Evolutionary conservation across 2,113 vertebrate genomes (phyloP).

Genomic region (Toxotes jaculatrix): DNA sequence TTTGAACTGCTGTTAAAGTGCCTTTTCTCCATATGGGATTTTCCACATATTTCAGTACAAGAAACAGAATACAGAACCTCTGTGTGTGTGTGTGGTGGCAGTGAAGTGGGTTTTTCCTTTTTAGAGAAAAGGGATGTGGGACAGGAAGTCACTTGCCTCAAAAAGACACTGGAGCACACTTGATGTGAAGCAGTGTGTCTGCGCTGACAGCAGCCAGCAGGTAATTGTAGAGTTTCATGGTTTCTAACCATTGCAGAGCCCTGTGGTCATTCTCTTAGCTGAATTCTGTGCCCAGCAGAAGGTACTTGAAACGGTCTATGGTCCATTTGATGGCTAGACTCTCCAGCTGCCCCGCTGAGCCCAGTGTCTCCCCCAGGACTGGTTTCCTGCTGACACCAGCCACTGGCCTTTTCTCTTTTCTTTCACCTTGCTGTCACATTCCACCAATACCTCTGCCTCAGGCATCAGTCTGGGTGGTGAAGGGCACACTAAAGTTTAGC

Average conservation of each 20-base stretch:
- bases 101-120: neutral
- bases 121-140: neutral
- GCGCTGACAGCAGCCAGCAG: constrained; percentile 57
- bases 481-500: constrained; percentile 63
- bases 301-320: constrained; percentile 52
- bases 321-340: constrained; percentile 63
- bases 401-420: constrained; percentile 54
- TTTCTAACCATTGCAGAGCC: constrained; percentile 50
- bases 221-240: constrained; percentile 55
- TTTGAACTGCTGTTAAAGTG: neutral
- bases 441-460: constrained; percentile 45
- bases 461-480: constrained; percentile 56
- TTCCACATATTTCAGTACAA: constrained; percentile 10
- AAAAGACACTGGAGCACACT: constrained; percentile 39
- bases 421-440: constrained; percentile 58
- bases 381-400: constrained; percentile 54
- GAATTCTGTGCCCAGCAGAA: constrained; percentile 45
- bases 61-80: neutral
- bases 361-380: constrained; percentile 51
- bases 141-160: constrained; percentile 21
- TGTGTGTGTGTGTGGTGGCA: neutral
- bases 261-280: constrained; percentile 52
- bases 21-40: constrained; percentile 17
- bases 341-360: constrained; percentile 39
- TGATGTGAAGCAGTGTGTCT: constrained; percentile 46